phyloP scores from a whole-genome alignment of 2,888 invertebrate species.

The Chamaedrilus cognettii region DNA sequence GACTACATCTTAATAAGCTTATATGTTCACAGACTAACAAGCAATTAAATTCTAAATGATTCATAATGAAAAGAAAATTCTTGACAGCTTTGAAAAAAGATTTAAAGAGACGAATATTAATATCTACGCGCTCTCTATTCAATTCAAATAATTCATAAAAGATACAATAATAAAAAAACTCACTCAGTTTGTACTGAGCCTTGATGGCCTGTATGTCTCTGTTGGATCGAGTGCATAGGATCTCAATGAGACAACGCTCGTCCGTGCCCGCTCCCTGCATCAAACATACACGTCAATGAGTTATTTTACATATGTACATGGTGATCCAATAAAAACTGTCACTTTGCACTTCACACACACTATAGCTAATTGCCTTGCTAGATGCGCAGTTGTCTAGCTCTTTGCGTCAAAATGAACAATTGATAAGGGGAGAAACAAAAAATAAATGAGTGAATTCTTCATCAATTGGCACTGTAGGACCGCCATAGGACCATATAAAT shows the following conservation, averaged over 20 bases:
- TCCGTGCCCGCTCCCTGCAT: slow-evolving; percentile 59
- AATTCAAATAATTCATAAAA: slow-evolving; percentile 4
- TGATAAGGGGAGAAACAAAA: no score
- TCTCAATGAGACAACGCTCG: slow-evolving; percentile 56
- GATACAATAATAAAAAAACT: slow-evolving; percentile 31
- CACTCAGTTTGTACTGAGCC: slow-evolving; percentile 54
- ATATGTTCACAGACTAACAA: not conserved
- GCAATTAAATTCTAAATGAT: not conserved
- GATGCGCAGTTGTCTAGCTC: no score
- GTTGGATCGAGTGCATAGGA: slow-evolving; percentile 57
- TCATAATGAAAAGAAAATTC: not conserved
- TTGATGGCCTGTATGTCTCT: slow-evolving; percentile 53
- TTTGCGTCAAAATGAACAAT: no score
- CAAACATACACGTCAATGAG: no score
- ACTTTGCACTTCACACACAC: no score
- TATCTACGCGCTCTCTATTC: not conserved
- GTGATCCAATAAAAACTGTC: no score
- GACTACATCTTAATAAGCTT: no score
- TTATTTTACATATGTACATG: no score
- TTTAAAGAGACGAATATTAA: not conserved
- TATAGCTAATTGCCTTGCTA: no score
- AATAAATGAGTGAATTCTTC: no score
- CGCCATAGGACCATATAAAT: no score
- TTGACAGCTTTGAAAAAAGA: not conserved
- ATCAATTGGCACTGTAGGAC: no score